These are phyloP conservation scores for Tyria jacobaeae DNA, from an alignment of 2,888 invertebrate species.

Conservation along the genomic window DNA sequence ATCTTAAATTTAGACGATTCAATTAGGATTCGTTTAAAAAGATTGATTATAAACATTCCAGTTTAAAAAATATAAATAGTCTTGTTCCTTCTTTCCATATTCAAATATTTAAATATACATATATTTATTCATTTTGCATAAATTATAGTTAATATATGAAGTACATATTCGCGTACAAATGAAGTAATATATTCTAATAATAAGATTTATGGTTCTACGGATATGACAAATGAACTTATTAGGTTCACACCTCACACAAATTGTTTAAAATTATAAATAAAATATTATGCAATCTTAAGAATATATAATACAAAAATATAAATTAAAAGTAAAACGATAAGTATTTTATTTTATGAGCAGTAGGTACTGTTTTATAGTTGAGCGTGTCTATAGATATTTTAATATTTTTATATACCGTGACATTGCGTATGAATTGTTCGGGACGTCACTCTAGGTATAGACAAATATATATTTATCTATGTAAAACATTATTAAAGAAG, in stretches of 20 bases:
- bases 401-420: slow-evolving; percentile 3
- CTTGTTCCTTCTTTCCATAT: neutral
- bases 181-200: neutral
- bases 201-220: neutral
- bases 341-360: slow-evolving; percentile 28
- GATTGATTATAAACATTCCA: slow-evolving; percentile 6
- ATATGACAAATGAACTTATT: neutral
- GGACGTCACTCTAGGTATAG: neutral
- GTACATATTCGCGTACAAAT: slow-evolving; percentile 1
- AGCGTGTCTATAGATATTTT: slow-evolving; percentile 31
- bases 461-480: neutral
- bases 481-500: slow-evolving; percentile 8
- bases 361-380: slow-evolving; percentile 32
- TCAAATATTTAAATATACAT: neutral
- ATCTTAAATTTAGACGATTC: slow-evolving; percentile 15
- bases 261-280: slow-evolving; percentile 3
- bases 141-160: neutral
- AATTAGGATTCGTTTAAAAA: slow-evolving; percentile 16
- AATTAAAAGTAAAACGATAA: slow-evolving; percentile 3
- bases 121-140: neutral
- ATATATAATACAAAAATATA: neutral
- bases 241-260: neutral
- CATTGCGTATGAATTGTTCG: neutral
- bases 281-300: slow-evolving; percentile 1
- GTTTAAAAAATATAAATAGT: neutral